These are phyloP conservation scores for Vulpes ferrilata DNA, from an alignment of 2,113 vertebrate species.

Conservation along the genomic window DNA sequence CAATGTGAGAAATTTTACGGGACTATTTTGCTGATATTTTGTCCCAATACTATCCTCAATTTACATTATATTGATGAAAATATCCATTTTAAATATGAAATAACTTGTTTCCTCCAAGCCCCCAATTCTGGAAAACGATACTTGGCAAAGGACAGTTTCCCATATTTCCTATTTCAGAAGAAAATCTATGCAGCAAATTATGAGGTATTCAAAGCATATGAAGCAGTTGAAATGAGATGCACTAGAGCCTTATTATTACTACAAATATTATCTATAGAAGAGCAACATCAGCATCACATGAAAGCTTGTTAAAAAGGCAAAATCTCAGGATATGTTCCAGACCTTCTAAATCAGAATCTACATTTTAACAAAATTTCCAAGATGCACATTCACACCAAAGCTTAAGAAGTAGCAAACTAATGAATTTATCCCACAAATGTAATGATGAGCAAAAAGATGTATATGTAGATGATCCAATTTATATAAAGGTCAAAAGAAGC, in stretches of 20 bases:
- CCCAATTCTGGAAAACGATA: conserved; percentile 34
- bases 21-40: conserved; percentile 7
- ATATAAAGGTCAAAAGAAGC: background rate
- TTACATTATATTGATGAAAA: background rate
- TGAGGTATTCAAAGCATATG: conserved; percentile 13
- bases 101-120: conserved; percentile 6
- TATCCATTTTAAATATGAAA: conserved; percentile 25
- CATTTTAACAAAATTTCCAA: background rate
- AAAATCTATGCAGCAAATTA: conserved; percentile 24
- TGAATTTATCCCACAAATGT: background rate
- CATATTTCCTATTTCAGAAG: background rate
- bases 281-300: background rate
- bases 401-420: background rate
- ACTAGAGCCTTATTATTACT: background rate
- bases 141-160: background rate
- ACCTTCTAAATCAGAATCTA: background rate
- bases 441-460: background rate
- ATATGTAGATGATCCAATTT: background rate
- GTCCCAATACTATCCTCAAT: background rate
- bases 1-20: background rate
- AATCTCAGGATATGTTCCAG: background rate
- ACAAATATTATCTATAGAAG: background rate
- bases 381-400: background rate
- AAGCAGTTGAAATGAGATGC: conserved; percentile 16
- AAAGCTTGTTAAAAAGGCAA: background rate